phyloP scores from a whole-genome alignment of 2,113 vertebrate genomes.

The Ailurus styani region DNA sequence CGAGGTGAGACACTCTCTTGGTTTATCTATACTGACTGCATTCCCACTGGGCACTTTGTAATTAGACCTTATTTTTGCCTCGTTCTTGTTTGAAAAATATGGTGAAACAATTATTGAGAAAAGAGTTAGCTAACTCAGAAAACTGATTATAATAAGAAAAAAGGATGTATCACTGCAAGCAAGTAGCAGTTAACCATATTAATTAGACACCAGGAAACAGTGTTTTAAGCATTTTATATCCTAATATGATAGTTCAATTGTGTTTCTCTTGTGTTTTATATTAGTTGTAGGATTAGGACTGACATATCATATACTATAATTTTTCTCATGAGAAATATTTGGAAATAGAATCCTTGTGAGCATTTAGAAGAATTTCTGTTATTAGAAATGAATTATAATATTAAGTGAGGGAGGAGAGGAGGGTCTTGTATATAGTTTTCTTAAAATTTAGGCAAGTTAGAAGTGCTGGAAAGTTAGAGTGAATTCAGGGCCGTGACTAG shows the following conservation, averaged over 20 bases:
- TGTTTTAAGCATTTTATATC: not conserved
- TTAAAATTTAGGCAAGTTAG: not conserved
- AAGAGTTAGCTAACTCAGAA: no score
- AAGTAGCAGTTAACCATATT: not conserved
- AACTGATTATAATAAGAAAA: not conserved
- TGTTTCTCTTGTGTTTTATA: not conserved
- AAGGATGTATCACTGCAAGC: not conserved
- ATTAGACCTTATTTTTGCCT: not conserved
- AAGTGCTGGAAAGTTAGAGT: not conserved
- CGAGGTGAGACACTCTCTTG: fast-evolving
- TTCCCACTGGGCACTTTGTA: fast-evolving
- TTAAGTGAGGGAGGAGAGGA: fast-evolving
- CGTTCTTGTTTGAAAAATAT: not conserved
- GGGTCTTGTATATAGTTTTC: not conserved
- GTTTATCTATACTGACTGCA: fast-evolving
- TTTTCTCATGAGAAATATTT: not conserved
- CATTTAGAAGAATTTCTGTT: not conserved
- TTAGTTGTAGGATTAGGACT: not conserved
- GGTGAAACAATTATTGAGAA: not conserved
- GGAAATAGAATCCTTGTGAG: not conserved
- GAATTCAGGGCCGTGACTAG: not conserved
- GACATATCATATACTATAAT: fast-evolving
- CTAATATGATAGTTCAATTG: not conserved
- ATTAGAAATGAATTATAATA: not conserved
- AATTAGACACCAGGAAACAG: not conserved